Base-by-base conservation (phyloP, 2,113 vertebrate genomes). In the Choloepus hoffmanni region DNA sequence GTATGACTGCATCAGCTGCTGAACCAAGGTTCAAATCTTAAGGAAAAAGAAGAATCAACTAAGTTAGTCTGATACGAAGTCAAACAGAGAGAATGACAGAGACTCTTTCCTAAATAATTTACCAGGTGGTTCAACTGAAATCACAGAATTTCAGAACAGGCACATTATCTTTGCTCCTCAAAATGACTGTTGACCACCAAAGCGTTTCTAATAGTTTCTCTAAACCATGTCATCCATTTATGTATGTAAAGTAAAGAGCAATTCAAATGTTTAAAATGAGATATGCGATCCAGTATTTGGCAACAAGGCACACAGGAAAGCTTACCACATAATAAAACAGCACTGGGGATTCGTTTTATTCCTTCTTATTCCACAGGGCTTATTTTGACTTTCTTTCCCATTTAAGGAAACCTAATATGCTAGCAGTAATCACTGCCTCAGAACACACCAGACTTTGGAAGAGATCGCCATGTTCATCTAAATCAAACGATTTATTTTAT, bases 1-100 rank as follows among this genome's bases (percentile, higher is more conserved):
- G 4, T 91, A 12, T 83, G 40, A 90, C 16, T 82, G n/a, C 50
- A 62, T 89, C 65, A 60, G 48, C 23, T 67, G 63, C 13, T 67
- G 74, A 95, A 83, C 16, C 85, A 85, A 93, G 83, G 21, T 53
- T 91, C 58, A 16, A 83, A 85, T 88, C 36, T 88, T 58, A 72
- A 83, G 53, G 60, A 95, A 74, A 0, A 78, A 63, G 11, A 84
- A 85, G 14, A 86, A 77, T 28, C 33, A 60, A 74, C 18, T 26
- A 85, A 73, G 21, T 62, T 90, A 63, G 78, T 83, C 77, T 73
- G 30, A 28, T 60, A 70, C 90, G 81, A 86, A 50, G 43, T 81
- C 26, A 68, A 2, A 79, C 1, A 53, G 65, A 53, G 63, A 76
- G 16, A 58, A 58, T 88, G 24, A 48, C 50, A 81, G 21, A 26